These are phyloP conservation scores for Nymphalis io DNA, from an alignment of 1,140 invertebrate genomes.

Conservation along the genomic window DNA sequence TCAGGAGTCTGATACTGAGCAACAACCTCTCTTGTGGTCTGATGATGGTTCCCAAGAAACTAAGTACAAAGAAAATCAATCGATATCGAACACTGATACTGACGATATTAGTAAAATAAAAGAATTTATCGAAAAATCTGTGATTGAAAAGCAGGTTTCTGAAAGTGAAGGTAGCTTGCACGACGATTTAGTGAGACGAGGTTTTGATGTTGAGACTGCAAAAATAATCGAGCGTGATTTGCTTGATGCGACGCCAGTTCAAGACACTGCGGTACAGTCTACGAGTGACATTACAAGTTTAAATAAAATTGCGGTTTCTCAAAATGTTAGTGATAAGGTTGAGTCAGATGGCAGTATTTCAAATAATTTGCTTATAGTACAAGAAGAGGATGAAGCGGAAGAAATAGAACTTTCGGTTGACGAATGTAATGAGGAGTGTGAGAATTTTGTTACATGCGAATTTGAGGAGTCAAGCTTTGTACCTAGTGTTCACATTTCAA, in stretches of 20 bases:
- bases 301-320: not conserved
- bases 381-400: conserved; percentile 49
- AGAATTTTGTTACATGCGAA: conserved; percentile 53
- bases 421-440: conserved; percentile 60
- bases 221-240: conserved; percentile 73
- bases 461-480: conserved; percentile 48
- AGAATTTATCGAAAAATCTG: conserved; percentile 60
- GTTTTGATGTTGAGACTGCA: conserved; percentile 70
- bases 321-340: conserved; percentile 34
- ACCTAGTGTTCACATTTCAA: conserved; percentile 41
- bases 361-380: conserved; percentile 45
- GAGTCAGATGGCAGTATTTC: conserved; percentile 40
- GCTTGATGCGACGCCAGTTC: conserved; percentile 47
- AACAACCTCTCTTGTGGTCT: conserved; percentile 58
- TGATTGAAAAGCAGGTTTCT: conserved; percentile 16
- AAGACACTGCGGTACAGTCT: conserved; percentile 38
- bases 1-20: conserved; percentile 61
- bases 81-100: conserved; percentile 35
- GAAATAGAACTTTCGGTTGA: conserved; percentile 59
- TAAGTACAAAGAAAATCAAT: conserved; percentile 43
- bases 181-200: conserved; percentile 65
- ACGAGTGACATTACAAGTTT: conserved; percentile 17
- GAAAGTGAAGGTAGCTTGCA: conserved; percentile 51
- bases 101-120: conserved; percentile 70
- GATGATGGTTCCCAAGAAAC: conserved; percentile 65